Evolutionary conservation across 2,888 invertebrate genomes (phyloP).

Genomic region (Salpingus planirostris): DNA sequence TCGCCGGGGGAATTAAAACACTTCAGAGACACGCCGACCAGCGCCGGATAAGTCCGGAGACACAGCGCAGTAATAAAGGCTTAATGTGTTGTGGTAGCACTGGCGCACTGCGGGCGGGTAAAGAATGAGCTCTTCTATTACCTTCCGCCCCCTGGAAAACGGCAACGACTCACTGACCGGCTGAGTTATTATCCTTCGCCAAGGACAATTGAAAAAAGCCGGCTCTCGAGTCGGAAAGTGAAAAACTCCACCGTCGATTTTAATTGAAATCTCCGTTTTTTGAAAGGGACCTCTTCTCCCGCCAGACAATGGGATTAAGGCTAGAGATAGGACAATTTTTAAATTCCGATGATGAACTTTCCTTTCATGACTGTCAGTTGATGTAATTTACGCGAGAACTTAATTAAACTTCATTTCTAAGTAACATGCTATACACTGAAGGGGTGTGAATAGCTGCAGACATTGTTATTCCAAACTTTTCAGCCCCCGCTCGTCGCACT

Average conservation of each 20-base stretch:
- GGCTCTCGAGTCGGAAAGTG: too few species aligned
- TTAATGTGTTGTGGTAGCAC: conserved; percentile 24
- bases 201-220: conserved; percentile 24
- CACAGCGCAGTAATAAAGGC: conserved; percentile 25
- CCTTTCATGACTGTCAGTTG: conserved; percentile 3
- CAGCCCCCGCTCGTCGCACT: too few species aligned
- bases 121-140: conserved; percentile 22
- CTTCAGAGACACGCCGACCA: conserved; percentile 23
- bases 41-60: conserved; percentile 23
- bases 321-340: too few species aligned
- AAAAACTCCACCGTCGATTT: conserved; percentile 9
- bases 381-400: conserved; percentile 8
- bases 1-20: conserved; percentile 25
- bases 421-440: conserved; percentile 7
- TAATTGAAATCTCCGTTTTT: too few species aligned
- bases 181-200: conserved; percentile 22
- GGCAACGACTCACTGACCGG: conserved; percentile 24
- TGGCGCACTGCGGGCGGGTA: conserved; percentile 24
- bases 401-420: conserved; percentile 13
- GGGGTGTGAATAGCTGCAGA: conserved; percentile 6
- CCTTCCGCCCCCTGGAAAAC: conserved; percentile 17
- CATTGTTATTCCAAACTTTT: conserved; percentile 12
- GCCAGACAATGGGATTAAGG: too few species aligned
- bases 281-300: too few species aligned
- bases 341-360: conserved; percentile 2